Conservation (phyloP, 2,113 vertebrate genomes). For the Osmerus mordax region DNA sequence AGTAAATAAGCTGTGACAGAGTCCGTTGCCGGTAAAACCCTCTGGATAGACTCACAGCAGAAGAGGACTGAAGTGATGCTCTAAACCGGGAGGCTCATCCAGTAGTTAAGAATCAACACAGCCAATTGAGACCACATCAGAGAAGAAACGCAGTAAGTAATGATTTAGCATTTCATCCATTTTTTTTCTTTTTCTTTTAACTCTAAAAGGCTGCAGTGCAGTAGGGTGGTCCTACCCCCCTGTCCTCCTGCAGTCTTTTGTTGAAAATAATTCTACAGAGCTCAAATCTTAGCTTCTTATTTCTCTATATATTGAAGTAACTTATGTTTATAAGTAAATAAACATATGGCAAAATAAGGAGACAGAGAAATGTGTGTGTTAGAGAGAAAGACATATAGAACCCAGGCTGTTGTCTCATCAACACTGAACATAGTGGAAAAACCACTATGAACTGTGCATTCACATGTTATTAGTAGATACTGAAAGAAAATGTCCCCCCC, state of each 20-base stretch:
- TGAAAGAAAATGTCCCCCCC: too few species aligned
- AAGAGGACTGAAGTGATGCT: background rate
- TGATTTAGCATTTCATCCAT: conserved; percentile 7
- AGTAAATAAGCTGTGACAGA: conserved; percentile 6
- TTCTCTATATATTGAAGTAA: background rate
- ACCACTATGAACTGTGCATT: too few species aligned
- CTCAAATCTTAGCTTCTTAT: background rate
- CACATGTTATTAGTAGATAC: too few species aligned
- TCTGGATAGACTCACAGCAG: background rate
- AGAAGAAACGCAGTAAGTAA: conserved; percentile 1
- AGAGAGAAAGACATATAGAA: background rate
- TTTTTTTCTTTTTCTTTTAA: background rate
- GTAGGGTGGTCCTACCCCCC: background rate
- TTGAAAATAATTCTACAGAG: too few species aligned
- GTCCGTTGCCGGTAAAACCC: conserved; percentile 1
- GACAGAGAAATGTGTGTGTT: background rate
- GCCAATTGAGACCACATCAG: background rate
- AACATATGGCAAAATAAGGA: background rate
- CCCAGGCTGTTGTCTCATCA: too few species aligned
- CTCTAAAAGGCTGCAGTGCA: background rate
- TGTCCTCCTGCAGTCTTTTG: too few species aligned
- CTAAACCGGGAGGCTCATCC: background rate
- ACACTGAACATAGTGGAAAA: too few species aligned
- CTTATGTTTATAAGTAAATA: background rate
- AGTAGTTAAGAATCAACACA: background rate